Evolutionary conservation across 2,797 vertebrate species (phyloP).

Genomic region (Scolopax rusticola): DNA sequence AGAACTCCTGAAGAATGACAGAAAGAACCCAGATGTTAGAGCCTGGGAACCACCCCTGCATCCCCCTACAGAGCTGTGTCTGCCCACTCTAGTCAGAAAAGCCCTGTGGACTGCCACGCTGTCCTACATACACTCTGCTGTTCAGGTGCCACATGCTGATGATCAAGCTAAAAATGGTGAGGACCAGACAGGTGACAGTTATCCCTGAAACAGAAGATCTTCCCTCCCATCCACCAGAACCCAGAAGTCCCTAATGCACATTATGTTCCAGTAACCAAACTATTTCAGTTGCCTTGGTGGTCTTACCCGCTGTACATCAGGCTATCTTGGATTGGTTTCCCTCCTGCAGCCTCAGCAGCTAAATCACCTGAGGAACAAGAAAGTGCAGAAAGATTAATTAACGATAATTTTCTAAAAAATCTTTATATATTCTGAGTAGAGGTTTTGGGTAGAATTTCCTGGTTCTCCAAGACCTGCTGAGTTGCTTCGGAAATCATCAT

Average conservation of each 20-base stretch:
- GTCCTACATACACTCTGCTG: neutral
- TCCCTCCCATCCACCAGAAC: neutral
- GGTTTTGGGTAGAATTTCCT: neutral
- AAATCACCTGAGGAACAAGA: constrained; percentile 82
- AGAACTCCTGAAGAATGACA: constrained; percentile 76
- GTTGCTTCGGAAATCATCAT: neutral
- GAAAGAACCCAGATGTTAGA: neutral
- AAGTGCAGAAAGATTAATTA: neutral
- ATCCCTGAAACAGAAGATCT: neutral
- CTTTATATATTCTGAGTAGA: neutral
- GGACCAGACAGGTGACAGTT: neutral
- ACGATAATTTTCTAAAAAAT: neutral
- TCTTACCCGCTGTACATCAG: constrained; percentile 92
- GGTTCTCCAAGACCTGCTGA: neutral
- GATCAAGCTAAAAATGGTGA: neutral
- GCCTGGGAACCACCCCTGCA: neutral
- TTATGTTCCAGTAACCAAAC: neutral
- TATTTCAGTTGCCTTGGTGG: neutral
- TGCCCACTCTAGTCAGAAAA: neutral
- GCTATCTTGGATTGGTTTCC: constrained; percentile 85
- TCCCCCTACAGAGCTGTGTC: neutral
- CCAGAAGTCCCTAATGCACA: neutral
- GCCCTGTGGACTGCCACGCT: neutral
- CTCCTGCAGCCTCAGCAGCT: constrained; percentile 79
- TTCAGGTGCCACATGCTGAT: neutral